phyloP scores from a whole-genome alignment of 1,140 invertebrate genomes.

The Drosophila nigromelanica region DNA sequence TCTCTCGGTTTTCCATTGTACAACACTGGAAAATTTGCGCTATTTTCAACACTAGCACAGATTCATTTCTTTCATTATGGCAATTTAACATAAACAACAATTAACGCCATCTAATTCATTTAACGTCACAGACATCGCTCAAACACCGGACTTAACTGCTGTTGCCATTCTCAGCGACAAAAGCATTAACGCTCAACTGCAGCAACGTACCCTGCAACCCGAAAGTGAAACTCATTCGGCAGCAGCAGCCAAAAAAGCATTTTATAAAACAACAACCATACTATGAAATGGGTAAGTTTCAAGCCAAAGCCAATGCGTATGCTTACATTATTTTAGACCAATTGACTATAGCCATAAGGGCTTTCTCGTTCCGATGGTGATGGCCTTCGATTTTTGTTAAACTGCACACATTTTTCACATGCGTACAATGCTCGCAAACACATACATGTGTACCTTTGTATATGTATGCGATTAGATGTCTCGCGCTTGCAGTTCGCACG shows the following conservation, averaged over 20 bases:
- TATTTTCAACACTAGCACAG: constrained; percentile 21
- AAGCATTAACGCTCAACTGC: constrained; percentile 13
- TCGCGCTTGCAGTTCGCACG: neutral
- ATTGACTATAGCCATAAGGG: constrained; percentile 9
- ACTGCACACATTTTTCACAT: constrained; percentile 12
- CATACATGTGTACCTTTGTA: neutral
- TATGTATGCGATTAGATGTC: neutral
- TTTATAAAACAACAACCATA: constrained; percentile 35
- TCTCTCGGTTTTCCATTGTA: constrained; percentile 24
- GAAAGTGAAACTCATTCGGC: constrained; percentile 29
- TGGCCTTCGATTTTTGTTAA: constrained; percentile 33
- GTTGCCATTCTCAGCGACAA: neutral
- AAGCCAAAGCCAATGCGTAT: constrained; percentile 1
- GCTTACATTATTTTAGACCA: neutral
- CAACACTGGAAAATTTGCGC: constrained; percentile 41
- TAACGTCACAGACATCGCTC: constrained; percentile 30
- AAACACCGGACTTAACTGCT: constrained; percentile 14
- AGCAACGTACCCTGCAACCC: constrained; percentile 9
- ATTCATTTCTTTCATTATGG: constrained; percentile 60
- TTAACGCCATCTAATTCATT: constrained; percentile 33
- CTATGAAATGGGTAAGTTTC: constrained; percentile 74
- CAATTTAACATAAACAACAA: constrained; percentile 53
- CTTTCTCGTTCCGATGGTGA: neutral
- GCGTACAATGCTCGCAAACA: neutral
- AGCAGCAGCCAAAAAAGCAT: constrained; percentile 29